These are phyloP conservation scores for Morpho helenor DNA, from an alignment of 2,888 invertebrate species.

Conservation along the genomic window DNA sequence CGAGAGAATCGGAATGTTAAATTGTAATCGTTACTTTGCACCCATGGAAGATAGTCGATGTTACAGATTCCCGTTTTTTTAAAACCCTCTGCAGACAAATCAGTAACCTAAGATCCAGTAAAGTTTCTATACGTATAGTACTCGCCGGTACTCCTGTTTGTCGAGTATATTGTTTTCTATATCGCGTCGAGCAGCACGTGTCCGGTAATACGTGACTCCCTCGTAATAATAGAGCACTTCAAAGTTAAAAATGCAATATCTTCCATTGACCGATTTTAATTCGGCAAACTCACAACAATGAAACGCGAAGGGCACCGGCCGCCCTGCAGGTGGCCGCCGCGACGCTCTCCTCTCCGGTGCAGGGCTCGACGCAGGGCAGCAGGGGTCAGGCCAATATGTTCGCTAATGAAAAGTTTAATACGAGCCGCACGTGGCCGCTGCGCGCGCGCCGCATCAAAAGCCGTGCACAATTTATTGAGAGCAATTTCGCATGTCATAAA, in stretches of 20 bases:
- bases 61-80: too few relatives aligned
- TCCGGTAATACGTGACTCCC: too few relatives aligned
- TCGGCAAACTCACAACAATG: slow-evolving; percentile 14
- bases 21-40: too few relatives aligned
- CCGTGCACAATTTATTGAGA: slow-evolving; percentile 66
- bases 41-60: too few relatives aligned
- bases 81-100: too few relatives aligned
- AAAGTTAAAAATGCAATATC: neutral
- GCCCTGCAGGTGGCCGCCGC: slow-evolving; percentile 28
- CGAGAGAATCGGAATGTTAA: too few relatives aligned
- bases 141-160: too few relatives aligned
- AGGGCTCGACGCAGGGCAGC: slow-evolving; percentile 35
- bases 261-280: slow-evolving; percentile 12
- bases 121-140: too few relatives aligned
- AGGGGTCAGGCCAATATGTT: slow-evolving; percentile 21
- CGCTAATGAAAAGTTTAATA: slow-evolving; percentile 49
- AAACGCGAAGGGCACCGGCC: slow-evolving; percentile 1
- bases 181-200: too few relatives aligned
- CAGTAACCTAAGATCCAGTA: too few relatives aligned
- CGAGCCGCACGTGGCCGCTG: slow-evolving; percentile 57
- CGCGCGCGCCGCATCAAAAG: slow-evolving; percentile 1
- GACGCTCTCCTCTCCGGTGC: slow-evolving; percentile 20
- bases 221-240: too few relatives aligned
- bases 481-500: slow-evolving; percentile 78
- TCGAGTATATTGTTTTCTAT: too few relatives aligned